These are phyloP conservation scores for Takifugu rubripes DNA, from an alignment of 2,797 vertebrate species.

Conservation along the genomic window DNA sequence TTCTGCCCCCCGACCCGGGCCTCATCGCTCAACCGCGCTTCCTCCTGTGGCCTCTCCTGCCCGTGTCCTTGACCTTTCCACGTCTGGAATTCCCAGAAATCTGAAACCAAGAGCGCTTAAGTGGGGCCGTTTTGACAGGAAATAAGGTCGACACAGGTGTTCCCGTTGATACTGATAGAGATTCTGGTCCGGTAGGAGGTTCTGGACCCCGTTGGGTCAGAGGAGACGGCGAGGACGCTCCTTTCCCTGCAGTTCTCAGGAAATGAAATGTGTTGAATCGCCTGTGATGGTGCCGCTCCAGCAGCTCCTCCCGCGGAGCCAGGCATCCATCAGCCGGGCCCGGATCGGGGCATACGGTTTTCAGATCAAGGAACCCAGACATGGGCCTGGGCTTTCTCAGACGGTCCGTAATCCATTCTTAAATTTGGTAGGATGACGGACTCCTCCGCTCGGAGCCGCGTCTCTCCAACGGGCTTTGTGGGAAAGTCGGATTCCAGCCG, in stretches of 20 bases:
- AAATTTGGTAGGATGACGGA: slow-evolving; percentile 41
- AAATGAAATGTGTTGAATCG: slow-evolving; percentile 39
- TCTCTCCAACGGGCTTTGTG: slow-evolving; percentile 25
- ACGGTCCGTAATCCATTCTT: slow-evolving; percentile 49
- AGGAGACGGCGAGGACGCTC: slow-evolving; percentile 30
- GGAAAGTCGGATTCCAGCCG: slow-evolving; percentile 17
- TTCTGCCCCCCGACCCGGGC: slow-evolving; percentile 50
- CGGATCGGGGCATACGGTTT: slow-evolving; percentile 50
- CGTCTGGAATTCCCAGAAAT: slow-evolving; percentile 46
- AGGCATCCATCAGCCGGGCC: slow-evolving; percentile 41
- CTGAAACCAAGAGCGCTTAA: slow-evolving; percentile 34
- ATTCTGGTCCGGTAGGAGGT: too few species aligned
- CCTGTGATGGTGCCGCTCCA: slow-evolving; percentile 16
- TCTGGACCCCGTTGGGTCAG: slow-evolving; percentile 14
- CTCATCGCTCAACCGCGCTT: slow-evolving; percentile 53
- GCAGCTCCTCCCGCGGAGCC: slow-evolving; percentile 24
- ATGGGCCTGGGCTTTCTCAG: slow-evolving; percentile 32
- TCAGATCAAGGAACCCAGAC: slow-evolving; percentile 56
- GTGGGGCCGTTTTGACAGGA: background rate
- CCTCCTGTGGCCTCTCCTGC: slow-evolving; percentile 42
- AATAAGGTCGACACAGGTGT: too few species aligned
- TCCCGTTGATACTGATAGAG: too few species aligned
- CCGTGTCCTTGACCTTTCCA: slow-evolving; percentile 41
- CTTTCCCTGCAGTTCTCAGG: slow-evolving; percentile 21
- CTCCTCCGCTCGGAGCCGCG: slow-evolving; percentile 26